phyloP scores from a whole-genome alignment of 2,797 vertebrate genomes.

The Nyctibius grandis region DNA sequence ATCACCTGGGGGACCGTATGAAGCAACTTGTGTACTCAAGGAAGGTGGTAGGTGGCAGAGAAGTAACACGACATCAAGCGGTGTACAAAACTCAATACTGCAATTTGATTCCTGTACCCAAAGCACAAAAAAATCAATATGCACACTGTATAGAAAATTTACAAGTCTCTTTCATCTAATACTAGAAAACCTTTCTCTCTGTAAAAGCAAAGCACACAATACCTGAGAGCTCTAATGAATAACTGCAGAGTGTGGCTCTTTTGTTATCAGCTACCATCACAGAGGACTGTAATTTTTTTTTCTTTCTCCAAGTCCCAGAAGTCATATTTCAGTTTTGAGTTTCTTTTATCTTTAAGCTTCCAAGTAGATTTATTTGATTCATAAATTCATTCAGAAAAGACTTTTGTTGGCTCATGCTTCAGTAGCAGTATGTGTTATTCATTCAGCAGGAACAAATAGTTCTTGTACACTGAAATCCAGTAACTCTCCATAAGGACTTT shows the following conservation, averaged over 20 bases:
- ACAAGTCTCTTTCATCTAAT: neutral
- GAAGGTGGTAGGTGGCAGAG: neutral
- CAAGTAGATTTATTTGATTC: constrained; percentile 48
- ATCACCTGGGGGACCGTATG: neutral
- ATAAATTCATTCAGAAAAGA: constrained; percentile 51
- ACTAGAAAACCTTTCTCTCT: neutral
- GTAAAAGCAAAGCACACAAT: neutral
- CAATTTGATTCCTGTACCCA: neutral
- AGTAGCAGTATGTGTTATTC: neutral
- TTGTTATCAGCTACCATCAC: constrained; percentile 18
- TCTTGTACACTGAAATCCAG: neutral
- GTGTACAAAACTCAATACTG: neutral
- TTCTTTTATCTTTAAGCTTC: constrained; percentile 53
- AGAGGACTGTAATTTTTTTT: neutral
- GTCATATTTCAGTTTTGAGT: constrained; percentile 32
- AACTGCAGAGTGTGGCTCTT: neutral
- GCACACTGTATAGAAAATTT: neutral
- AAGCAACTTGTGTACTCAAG: neutral
- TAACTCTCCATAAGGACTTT: neutral
- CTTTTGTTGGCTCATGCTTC: constrained; percentile 15
- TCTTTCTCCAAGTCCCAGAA: neutral
- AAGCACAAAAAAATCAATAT: neutral
- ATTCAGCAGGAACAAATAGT: constrained; percentile 30
- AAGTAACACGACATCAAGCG: neutral
- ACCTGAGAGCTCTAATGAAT: neutral